Base-by-base conservation (phyloP, 2,888 invertebrate species). In the Eupithecia pulchellata region DNA sequence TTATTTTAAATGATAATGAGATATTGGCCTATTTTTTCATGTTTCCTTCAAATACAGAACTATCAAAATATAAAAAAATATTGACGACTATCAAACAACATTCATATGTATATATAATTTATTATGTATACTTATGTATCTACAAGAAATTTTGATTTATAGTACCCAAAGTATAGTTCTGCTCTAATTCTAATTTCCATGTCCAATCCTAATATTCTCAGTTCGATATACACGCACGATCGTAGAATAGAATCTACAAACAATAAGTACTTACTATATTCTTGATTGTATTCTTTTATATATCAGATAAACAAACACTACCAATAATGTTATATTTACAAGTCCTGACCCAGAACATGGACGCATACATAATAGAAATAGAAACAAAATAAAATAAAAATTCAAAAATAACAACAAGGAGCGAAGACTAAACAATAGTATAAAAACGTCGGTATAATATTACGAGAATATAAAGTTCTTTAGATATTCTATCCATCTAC, bases 11-110 rank as follows among this genome's bases (percentile, higher is more conserved):
- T 90, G 90, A 92, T 91, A 92, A 91, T 90, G 90, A 93, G 90
- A 91, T 89, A 91, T 92, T 92, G 93, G 92, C 93, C 89, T 93
- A 93, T 92, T 89, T 89, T 61, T 89, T 89, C 89, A 86, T 89
- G 90, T 89, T 90, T 83, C 78, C 81, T 85, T 90, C 87, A 90
- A 92, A 94, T 94, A 94, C 94, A 94, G 94, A 94, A 94, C 94
- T 94, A 94, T 94, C 94, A 94, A 94, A 94, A 94, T 94, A 94
- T 94, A 94, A 94, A 94, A 93, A 94, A 94, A 94, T 94, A 94
- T 94, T 87, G 92, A 93, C 91, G 92, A 94, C 93, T 93, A 94
- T 94, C 92, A 93, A 93, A 93, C 93, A 92, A 93, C 93, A 92
- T 93, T 89, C 90, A 92, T 91, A 91, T 92, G 92, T 94, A 93